Evolutionary conservation across 2,888 invertebrate genomes (phyloP).

Genomic region (Lypha dubia): DNA sequence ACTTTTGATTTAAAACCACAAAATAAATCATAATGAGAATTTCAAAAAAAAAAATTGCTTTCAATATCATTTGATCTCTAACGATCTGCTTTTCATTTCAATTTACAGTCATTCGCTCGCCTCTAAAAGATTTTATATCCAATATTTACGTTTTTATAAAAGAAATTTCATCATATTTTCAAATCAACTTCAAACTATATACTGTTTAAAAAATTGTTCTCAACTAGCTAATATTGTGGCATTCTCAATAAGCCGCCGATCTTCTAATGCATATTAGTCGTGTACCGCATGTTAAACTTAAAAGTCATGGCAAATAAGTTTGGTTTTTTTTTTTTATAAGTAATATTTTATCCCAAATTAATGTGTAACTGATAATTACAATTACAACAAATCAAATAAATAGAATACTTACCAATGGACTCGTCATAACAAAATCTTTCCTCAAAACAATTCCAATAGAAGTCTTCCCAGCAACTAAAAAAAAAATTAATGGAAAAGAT

Average conservation of each 20-base stretch:
- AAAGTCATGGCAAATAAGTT: neutral
- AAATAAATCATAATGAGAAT: too few relatives aligned
- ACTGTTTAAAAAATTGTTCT: neutral
- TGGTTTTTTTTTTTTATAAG: neutral
- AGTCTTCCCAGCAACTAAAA: conserved; percentile 87
- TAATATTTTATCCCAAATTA: neutral
- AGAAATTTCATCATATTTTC: too few relatives aligned
- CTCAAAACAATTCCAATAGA: conserved; percentile 90
- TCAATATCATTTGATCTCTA: too few relatives aligned
- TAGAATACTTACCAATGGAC: conserved; percentile 86
- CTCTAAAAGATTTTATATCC: too few relatives aligned
- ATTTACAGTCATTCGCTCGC: too few relatives aligned
- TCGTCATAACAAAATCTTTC: conserved; percentile 90
- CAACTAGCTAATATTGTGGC: neutral
- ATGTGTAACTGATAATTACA: conserved; percentile 10
- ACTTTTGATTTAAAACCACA: too few relatives aligned
- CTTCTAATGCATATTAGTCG: neutral
- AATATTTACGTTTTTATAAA: too few relatives aligned
- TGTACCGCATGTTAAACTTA: neutral
- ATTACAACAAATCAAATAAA: neutral
- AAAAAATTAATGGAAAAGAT: conserved; percentile 54
- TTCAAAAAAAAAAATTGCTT: too few relatives aligned
- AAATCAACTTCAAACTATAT: neutral
- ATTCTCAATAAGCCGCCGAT: neutral
- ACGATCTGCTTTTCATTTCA: too few relatives aligned